A percentile compares a stretch with the other conserved stretches of the same genome.
Conservation (phyloP, 2,888 invertebrate species). For the Caenorhabditis panamensis region DNA sequence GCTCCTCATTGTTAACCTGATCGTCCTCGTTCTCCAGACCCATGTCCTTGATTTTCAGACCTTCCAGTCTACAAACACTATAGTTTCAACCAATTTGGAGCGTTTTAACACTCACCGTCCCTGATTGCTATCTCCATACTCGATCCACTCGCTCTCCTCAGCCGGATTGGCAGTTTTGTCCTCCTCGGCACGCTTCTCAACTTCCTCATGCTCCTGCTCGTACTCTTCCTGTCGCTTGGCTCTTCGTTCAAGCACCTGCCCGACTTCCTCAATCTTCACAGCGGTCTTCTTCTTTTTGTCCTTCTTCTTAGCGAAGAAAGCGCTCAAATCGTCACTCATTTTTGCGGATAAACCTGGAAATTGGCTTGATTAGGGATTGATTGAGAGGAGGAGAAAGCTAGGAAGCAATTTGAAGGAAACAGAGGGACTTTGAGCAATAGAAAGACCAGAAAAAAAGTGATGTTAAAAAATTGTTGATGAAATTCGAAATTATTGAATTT, state of each 20-base stretch:
- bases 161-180: conserved; percentile 46
- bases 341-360: conserved; percentile 16
- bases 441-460: no score
- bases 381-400: no score
- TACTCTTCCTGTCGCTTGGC: conserved; percentile 70
- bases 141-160: conserved; percentile 75
- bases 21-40: conserved; percentile 65
- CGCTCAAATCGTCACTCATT: conserved; percentile 76
- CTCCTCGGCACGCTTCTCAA: conserved; percentile 55
- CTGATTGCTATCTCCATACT: conserved; percentile 66
- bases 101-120: conserved; percentile 58
- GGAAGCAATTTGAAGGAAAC: no score
- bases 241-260: conserved; percentile 73
- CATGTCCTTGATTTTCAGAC: conserved; percentile 73
- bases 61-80: conserved; percentile 61
- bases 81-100: no score
- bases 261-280: conserved; percentile 77
- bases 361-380: no score
- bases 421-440: no score
- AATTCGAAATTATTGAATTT: background rate
- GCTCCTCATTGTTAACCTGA: conserved; percentile 65
- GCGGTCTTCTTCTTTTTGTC: conserved; percentile 76
- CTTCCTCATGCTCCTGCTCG: conserved; percentile 62
- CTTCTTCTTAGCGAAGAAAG: conserved; percentile 79
- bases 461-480: background rate